Evolutionary conservation across 2,888 invertebrate species (phyloP), one percentile per base, ranked within the genome.

Genomic region (Gandaritis pyraliata): DNA sequence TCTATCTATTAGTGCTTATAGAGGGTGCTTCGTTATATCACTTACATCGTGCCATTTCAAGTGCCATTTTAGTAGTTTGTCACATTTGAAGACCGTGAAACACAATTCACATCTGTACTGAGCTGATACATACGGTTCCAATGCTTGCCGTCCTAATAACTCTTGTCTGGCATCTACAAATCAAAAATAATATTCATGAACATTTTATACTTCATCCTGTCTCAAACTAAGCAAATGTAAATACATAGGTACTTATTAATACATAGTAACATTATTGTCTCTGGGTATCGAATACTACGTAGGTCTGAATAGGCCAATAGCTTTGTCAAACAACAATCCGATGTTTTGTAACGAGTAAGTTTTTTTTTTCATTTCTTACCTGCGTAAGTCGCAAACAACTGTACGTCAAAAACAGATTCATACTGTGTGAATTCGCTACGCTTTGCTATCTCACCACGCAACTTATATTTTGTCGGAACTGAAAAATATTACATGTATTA

Each of bases 361-460:
- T n/a, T n/a, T n/a, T n/a, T n/a, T n/a, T n/a, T n/a, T n/a, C n/a
- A 10, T 16, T 47, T 33, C 7, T 47, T 38, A 59, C 62, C 62
- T 41, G 54, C 58, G 4, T 62, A 58, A 11, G 62, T 62, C 10
- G 49, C 43, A 18, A 58, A 62, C 33, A 62, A 29, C n/a, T 58
- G 18, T 12, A 69, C 64, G 15, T 69, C 69, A n/a, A 69, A 69
- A 0, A 69, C 65, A 2, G 67, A 50, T 41, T 69, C 69, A 3
- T 62, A 67, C 38, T 67, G 64, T 0, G 64, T 46, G 38, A 64
- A 65, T 6, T 69, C 67, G 13, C 58, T 65, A 2, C 68, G 58
- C 33, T 61, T 64, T 0, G 53, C 52, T 41, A 55, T 64, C 54
- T 30, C 65, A 36, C 41, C 59, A 23, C 54, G 30, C 3, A 54